Conservation (phyloP, 2,888 invertebrate species). For the Tortricodes alternella region DNA sequence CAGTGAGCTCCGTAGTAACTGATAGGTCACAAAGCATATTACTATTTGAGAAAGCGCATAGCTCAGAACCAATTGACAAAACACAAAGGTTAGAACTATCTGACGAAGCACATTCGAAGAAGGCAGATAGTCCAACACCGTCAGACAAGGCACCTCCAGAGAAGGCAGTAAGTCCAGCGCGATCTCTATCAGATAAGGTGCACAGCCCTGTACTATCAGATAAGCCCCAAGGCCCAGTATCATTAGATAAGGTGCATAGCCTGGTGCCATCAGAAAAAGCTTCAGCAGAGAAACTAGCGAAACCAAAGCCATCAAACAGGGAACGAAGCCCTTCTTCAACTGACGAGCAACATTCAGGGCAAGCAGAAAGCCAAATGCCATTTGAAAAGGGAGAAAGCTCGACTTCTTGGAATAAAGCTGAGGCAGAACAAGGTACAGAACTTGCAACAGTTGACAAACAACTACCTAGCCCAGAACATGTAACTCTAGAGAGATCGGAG, state of each 20-base stretch:
- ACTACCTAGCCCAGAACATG: too few relatives aligned
- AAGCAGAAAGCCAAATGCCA: too few relatives aligned
- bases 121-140: constrained; percentile 11
- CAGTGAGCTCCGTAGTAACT: constrained; percentile 10
- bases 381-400: too few relatives aligned
- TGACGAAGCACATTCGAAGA: constrained; percentile 4
- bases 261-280: background rate
- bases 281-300: background rate
- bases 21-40: too few relatives aligned
- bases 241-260: background rate
- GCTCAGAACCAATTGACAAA: constrained; percentile 15
- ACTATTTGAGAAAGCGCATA: background rate
- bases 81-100: background rate
- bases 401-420: too few relatives aligned
- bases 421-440: too few relatives aligned
- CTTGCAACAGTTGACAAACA: too few relatives aligned
- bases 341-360: constrained; percentile 7
- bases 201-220: constrained; percentile 22
- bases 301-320: constrained; percentile 22
- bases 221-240: background rate
- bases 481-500: too few relatives aligned
- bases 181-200: constrained; percentile 8
- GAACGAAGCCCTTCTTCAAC: background rate
- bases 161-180: constrained; percentile 10
- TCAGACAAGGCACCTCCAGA: constrained; percentile 24